Evolutionary conservation across 2,888 invertebrate genomes (phyloP), one percentile per base, ranked within the genome.

Genomic region (Hartigia nigra): DNA sequence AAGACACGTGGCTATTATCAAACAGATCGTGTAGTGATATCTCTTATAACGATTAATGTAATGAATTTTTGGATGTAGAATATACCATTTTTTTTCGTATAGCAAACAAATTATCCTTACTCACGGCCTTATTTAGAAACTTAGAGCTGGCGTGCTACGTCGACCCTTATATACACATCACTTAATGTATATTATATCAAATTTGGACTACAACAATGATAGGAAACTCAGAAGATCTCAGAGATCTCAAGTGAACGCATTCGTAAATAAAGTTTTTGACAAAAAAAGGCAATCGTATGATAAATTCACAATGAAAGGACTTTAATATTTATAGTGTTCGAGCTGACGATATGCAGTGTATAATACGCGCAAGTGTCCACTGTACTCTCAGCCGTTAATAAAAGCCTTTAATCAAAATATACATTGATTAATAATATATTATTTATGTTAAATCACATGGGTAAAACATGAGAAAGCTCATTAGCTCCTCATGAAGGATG

Each of bases 331-430:
- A 55, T 55, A 55, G 55, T 55, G 5, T 14, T 55, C 5, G 23
- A 23, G 23, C 2, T 55, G 23, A 55, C 55, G 55, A 55, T 14
- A 9, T 55, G 23, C 23, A 23, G 23, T 55, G 55, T 9, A 55
- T 55, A 55, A 55, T 55, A 55, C 23, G 23, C 55, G 55, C 55
- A 23, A 55, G 14, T 55, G 55, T 55, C 23, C 23, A 55, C 23
- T 55, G 55, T 55, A 55, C 55, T 55, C 55, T 55, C 55, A 55
- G 55, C 23, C 55, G 23, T 55, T 55, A 79, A 76, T 79, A 76
- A 76, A 76, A 79, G 78, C 78, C 76, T 75, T 79, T 74, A 76
- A 76, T 74, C 55, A 70, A 69, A 79, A 76, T 76, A 76, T 79
- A 79, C 76, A 78, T 75, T 37, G 76, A 36, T 76, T 79, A 78